phyloP scores from a whole-genome alignment of 1,140 invertebrate genomes.

The Drosophila kepulauana region DNA sequence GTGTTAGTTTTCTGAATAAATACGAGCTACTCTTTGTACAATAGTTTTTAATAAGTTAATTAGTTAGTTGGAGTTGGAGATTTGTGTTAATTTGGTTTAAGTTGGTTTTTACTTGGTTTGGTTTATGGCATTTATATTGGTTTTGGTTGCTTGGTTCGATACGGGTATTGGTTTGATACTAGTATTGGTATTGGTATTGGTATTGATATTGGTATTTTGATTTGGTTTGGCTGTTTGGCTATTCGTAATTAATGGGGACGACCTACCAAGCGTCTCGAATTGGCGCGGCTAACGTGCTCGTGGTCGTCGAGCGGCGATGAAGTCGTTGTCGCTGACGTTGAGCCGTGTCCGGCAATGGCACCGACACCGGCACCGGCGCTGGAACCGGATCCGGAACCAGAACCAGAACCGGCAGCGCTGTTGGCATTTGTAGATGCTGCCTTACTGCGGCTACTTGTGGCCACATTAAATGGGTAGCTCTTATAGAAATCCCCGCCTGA shows the following conservation, averaged over 20 bases:
- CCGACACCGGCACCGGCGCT: constrained; percentile 47
- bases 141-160: constrained; percentile 7
- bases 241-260: constrained; percentile 76
- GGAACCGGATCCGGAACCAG: constrained; percentile 44
- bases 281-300: constrained; percentile 84
- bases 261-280: constrained; percentile 84
- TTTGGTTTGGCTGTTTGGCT: constrained; percentile 38
- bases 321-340: constrained; percentile 85
- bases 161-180: constrained; percentile 18
- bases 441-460: constrained; percentile 67
- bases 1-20: neutral
- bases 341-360: constrained; percentile 40
- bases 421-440: constrained; percentile 42
- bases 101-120: constrained; percentile 18
- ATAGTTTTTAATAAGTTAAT: constrained; percentile 3
- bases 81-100: constrained; percentile 31
- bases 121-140: constrained; percentile 8
- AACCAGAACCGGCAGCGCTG: constrained; percentile 45
- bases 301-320: constrained; percentile 88
- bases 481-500: constrained; percentile 92
- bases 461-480: constrained; percentile 87
- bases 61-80: constrained; percentile 28
- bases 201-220: constrained; percentile 32
- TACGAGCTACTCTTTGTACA: neutral
- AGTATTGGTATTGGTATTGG: constrained; percentile 19